Evolutionary conservation across 2,797 vertebrate species (phyloP), one percentile per base, ranked within the genome.

Genomic region (Peromyscus attwateri): DNA sequence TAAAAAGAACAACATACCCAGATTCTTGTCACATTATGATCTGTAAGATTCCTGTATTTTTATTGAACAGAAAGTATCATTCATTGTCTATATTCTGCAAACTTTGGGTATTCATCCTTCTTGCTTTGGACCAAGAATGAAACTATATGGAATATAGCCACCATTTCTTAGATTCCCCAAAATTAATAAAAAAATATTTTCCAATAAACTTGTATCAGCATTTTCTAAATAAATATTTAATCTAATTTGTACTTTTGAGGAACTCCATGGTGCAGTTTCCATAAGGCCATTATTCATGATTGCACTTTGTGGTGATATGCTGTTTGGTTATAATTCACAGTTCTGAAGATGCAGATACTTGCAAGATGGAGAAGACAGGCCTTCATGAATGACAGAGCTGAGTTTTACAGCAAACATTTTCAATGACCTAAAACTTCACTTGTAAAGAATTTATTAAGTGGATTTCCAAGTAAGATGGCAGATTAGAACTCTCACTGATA

Each of bases 211-310:
- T 55, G 34, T 16, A 4, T 60, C n/a, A 57, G 3, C 19, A 64
- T 66, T 66, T 84, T 66, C 60, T 66, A 46, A 84, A 62, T 46
- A 46, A 76, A 55, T 79, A 94, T 94, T 94, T 94, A 31, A 60
- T 29, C 68, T 96, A 73, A 71, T 37, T 64, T 75, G 55, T 40
- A 80, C 62, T 82, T 84, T 90, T 14, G 60, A 29, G 17, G 46
- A 84, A 19, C 40, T 43, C 37, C 16, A 3, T 66, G 82, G 55
- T 43, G 37, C 81, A 83, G 57, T n/a, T 83, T 83, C 81, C 37
- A 83, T 64, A 55, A 64, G 57, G 8, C 27, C 37, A 31, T 64
- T 29, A 60, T 29, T 40, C 27, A 19, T 31, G 40, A 46, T 12
- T 52, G 40, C 14, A 46, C 27, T 11, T 64, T 66, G n/a, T 66